phyloP scores from a whole-genome alignment of 2,113 vertebrate species.

The Callospermophilus lateralis region DNA sequence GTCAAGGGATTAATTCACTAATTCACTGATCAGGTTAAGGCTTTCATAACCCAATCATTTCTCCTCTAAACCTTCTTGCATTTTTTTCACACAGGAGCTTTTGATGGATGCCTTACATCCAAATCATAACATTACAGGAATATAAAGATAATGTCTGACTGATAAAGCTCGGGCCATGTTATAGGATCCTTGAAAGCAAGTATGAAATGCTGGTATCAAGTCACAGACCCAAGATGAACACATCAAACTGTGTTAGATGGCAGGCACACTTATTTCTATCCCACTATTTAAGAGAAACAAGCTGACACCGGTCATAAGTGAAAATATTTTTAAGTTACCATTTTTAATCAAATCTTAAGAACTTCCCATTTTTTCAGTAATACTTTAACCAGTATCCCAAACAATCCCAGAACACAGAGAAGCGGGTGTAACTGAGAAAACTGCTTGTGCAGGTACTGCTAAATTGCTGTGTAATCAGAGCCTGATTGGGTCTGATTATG shows the following conservation, averaged over 20 bases:
- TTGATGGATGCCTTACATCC: too few species aligned
- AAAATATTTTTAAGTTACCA: background rate
- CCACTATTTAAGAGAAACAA: background rate
- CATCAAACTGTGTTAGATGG: background rate
- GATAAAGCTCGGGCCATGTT: background rate
- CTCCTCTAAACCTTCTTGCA: too few species aligned
- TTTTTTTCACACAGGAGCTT: too few species aligned
- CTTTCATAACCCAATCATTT: too few species aligned
- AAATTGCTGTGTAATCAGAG: conserved; percentile 72
- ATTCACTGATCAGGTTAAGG: too few species aligned
- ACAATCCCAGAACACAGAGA: conserved; percentile 35
- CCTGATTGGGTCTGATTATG: conserved; percentile 75
- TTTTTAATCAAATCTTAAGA: conserved; percentile 11
- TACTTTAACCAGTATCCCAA: conserved; percentile 61
- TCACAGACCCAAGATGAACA: background rate
- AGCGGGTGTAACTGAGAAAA: conserved; percentile 64
- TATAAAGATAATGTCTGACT: background rate
- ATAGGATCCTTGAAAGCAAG: background rate
- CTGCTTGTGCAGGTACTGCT: conserved; percentile 60
- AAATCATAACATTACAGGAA: too few species aligned
- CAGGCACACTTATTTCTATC: background rate
- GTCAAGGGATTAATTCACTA: too few species aligned
- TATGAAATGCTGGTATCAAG: background rate
- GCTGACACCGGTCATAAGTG: background rate
- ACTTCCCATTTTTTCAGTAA: conserved; percentile 42